Percentiles rank a stretch among this genome's conserved stretches.
Evolutionary conservation across 2,888 invertebrate genomes (phyloP).

Genomic region (Drosophila acutilabella): DNA sequence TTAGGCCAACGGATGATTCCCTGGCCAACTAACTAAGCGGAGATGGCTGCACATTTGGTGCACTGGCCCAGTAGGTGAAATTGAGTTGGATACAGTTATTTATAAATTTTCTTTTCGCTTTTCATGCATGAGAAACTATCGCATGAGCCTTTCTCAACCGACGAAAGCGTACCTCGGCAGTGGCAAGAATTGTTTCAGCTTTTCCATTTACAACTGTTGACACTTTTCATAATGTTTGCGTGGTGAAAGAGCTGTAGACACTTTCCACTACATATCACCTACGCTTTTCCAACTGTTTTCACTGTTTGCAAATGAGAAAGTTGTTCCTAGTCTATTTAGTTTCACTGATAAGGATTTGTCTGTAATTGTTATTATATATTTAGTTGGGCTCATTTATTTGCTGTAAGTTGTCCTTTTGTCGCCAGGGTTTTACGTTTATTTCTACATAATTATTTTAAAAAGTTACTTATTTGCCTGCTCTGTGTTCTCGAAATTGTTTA

Average conservation of each 20-base stretch:
- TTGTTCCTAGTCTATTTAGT: neutral
- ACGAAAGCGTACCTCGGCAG: neutral
- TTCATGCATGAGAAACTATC: slow-evolving; percentile 45
- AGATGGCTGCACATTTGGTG: slow-evolving; percentile 82
- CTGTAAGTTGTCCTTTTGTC: too few species aligned
- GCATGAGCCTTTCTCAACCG: slow-evolving; percentile 26
- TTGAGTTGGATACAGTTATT: slow-evolving; percentile 78
- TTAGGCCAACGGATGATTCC: slow-evolving; percentile 20
- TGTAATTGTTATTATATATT: too few species aligned
- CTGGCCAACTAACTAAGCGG: slow-evolving; percentile 6
- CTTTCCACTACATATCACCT: slow-evolving; percentile 29
- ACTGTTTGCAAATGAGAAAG: slow-evolving; percentile 19
- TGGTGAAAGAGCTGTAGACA: slow-evolving; percentile 43
- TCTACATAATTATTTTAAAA: too few species aligned
- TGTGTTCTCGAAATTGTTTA: too few species aligned
- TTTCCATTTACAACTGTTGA: slow-evolving; percentile 24
- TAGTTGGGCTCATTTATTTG: too few species aligned
- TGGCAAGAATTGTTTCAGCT: neutral
- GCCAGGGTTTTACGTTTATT: too few species aligned
- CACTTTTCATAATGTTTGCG: slow-evolving; percentile 19
- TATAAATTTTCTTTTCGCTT: slow-evolving; percentile 81
- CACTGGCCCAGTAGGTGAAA: slow-evolving; percentile 85
- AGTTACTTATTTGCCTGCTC: too few species aligned
- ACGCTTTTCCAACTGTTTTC: slow-evolving; percentile 15
- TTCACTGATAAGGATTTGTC: neutral